phyloP scores from a whole-genome alignment of 2,888 invertebrate genomes.

The Ditylenchus weischeri region DNA sequence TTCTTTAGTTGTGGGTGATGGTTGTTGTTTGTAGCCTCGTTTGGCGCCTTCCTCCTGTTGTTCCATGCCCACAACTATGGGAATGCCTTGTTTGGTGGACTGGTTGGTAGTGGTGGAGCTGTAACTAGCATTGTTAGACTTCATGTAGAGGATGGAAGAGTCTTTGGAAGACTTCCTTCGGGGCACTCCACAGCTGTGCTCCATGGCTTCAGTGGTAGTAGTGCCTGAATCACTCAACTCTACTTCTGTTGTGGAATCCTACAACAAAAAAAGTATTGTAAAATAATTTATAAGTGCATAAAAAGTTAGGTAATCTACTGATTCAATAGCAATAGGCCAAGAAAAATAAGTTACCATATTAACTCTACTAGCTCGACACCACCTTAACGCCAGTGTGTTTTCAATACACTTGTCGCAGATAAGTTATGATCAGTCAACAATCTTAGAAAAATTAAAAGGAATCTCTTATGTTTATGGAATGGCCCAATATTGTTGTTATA shows the following conservation, averaged over 20 bases:
- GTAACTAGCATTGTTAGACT: conserved; percentile 1
- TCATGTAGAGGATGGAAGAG: conserved; percentile 5
- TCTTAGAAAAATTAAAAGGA: too few relatives aligned
- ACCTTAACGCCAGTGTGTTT: too few relatives aligned
- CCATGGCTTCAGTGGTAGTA: not conserved
- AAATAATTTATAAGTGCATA: not conserved
- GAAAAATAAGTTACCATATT: too few relatives aligned
- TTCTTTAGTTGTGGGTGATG: not conserved
- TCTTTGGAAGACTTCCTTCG: not conserved
- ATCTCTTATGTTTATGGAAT: too few relatives aligned
- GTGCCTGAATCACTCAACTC: not conserved
- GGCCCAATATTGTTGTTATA: too few relatives aligned
- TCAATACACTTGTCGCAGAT: too few relatives aligned
- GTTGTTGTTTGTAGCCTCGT: conserved; percentile 3
- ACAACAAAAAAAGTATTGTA: not conserved
- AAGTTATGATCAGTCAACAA: too few relatives aligned
- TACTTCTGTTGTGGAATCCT: conserved; percentile 8
- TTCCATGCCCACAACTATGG: not conserved
- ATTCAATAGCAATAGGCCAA: too few relatives aligned
- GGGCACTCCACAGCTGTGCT: conserved; percentile 5
- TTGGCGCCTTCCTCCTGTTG: conserved; percentile 6
- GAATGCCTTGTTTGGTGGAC: not conserved
- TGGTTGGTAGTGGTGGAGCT: conserved; percentile 11
- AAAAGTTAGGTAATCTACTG: too few relatives aligned
- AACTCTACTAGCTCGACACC: too few relatives aligned